Base-by-base conservation (phyloP, 2,888 invertebrate genomes). In the Aphidius colemani region DNA sequence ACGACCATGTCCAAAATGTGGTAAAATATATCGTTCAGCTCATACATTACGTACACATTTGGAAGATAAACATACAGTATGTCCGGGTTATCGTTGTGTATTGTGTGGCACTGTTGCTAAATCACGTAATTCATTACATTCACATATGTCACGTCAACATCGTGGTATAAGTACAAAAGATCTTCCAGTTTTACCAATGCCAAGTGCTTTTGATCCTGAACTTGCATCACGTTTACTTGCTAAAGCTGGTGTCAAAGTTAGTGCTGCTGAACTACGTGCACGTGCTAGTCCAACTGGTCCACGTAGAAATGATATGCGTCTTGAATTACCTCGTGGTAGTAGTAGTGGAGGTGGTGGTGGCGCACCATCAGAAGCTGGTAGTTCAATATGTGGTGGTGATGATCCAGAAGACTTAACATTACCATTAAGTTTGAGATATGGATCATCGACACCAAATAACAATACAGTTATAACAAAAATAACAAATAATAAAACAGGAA, bases 131-230 rank as follows among this genome's bases (percentile, higher is more conserved):
- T 94, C 94, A 0, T 85, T 95, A 61, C 95, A 95, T 84, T 95
- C 95, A 64, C 95, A 95, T 83, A 95, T 95, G 95, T 94, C 93
- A 66, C 89, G 95, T 56, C 95, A 95, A 79, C 95, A 95, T 83
- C 89, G 95, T 64, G 95, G 95, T 68, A 95, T 95, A 79, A 94
- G 94, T 79, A 95, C 95, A 74, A 95, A 95, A 85, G 95, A 95
- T 82, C 85, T 95, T 74, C 95, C 95, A 8, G 95, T 95, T 51
- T 84, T 95, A 70, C 95, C 95, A 66, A 95, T 95, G 95, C 95
- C 95, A 30, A 92, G 93, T 66, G 90, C 94, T 30, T 95, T 95
- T 81, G 94, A 95, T 83, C 95, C 95, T 0, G 94, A 94, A 68
- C 85, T 95, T 58, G 95, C 95, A 64, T 85, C 77, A 71, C 89